Percentiles rank a stretch among this genome's conserved stretches.
phyloP scores from a whole-genome alignment of 2,888 invertebrate species.

The Agrilus mali region DNA sequence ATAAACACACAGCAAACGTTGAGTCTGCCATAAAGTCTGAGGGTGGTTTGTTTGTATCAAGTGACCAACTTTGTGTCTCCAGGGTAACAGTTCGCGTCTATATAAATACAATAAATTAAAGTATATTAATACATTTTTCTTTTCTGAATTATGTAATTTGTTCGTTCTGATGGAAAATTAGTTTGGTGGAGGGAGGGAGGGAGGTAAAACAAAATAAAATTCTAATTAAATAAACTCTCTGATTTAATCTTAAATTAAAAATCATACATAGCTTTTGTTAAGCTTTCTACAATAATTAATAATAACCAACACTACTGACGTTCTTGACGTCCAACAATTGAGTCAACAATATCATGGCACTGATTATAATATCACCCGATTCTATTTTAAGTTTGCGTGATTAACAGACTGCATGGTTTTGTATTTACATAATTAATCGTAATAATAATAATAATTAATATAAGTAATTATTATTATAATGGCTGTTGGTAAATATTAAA shows the following conservation, averaged over 20 bases:
- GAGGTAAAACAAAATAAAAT: slow-evolving; percentile 15
- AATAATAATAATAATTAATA: background rate
- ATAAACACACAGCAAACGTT: too few species aligned
- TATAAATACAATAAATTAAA: too few species aligned
- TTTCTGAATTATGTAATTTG: too few species aligned
- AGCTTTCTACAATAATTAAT: slow-evolving; percentile 28
- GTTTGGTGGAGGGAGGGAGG: background rate
- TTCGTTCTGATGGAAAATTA: background rate
- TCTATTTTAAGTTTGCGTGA: slow-evolving; percentile 33
- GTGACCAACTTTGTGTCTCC: too few species aligned
- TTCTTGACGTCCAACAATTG: slow-evolving; percentile 34
- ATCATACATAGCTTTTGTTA: slow-evolving; percentile 32
- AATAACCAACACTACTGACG: slow-evolving; percentile 35
- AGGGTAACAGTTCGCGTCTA: too few species aligned
- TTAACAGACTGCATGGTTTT: slow-evolving; percentile 29
- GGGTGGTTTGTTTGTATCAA: too few species aligned
- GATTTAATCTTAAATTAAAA: slow-evolving; percentile 34
- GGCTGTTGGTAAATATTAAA: background rate
- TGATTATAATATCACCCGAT: slow-evolving; percentile 39
- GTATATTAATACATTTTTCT: too few species aligned
- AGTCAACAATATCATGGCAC: slow-evolving; percentile 39
- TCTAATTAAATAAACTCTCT: slow-evolving; percentile 35
- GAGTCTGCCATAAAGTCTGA: too few species aligned
- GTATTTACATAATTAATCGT: background rate
- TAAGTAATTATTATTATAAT: background rate